phyloP scores from a whole-genome alignment of 2,888 invertebrate species.

The Rhagium mordax region DNA sequence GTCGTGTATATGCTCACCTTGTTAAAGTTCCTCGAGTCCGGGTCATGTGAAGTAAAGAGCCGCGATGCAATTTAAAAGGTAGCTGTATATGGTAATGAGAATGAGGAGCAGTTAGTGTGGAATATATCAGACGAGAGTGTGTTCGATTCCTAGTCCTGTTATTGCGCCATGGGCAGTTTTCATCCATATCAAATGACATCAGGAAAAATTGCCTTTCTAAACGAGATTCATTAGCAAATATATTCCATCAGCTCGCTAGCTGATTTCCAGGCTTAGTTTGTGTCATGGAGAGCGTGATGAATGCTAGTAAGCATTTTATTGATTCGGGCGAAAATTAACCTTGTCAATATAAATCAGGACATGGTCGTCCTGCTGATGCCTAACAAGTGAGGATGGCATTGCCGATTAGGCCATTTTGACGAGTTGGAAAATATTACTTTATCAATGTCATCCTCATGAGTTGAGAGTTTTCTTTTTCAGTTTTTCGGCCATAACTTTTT shows the following conservation, averaged over 20 bases:
- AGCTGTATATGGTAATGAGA: constrained; percentile 29
- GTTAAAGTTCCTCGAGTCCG: constrained; percentile 22
- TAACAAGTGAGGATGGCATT: too few species aligned
- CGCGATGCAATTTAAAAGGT: constrained; percentile 21
- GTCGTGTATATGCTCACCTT: constrained; percentile 14
- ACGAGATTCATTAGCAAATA: background rate
- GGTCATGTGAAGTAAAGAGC: constrained; percentile 18
- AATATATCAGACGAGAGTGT: background rate
- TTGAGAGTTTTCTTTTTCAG: too few species aligned
- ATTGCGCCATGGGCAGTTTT: constrained; percentile 7
- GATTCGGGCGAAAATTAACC: too few species aligned
- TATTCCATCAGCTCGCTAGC: background rate
- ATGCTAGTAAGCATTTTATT: too few species aligned
- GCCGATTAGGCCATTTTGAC: too few species aligned
- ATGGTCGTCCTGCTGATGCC: too few species aligned
- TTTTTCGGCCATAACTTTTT: too few species aligned
- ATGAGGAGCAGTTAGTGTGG: constrained; percentile 8
- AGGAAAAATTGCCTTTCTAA: background rate
- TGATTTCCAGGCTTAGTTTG: too few species aligned
- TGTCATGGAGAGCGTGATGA: too few species aligned
- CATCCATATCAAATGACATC: constrained; percentile 9
- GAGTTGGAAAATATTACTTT: too few species aligned
- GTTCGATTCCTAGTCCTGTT: constrained; percentile 8
- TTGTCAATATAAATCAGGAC: too few species aligned
- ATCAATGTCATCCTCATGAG: too few species aligned